Conservation (phyloP, 2,888 invertebrate genomes). For the Machimus rusticus region DNA sequence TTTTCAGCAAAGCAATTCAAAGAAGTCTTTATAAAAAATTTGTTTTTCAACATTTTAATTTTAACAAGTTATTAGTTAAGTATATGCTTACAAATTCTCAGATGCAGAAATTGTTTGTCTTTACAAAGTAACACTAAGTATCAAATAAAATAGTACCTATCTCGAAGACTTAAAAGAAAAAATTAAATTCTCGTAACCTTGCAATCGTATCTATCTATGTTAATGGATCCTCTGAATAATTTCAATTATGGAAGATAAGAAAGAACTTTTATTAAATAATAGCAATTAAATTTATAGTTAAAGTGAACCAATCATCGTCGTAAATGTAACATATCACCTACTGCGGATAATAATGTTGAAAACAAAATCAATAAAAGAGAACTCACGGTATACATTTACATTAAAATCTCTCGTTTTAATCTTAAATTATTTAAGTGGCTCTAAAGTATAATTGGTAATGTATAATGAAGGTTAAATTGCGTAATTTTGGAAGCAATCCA, state of each 20-base stretch:
- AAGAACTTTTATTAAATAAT: neutral
- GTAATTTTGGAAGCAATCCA: neutral
- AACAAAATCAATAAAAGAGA: neutral
- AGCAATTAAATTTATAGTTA: neutral
- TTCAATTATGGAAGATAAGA: neutral
- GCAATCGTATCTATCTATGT: neutral
- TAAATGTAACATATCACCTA: neutral
- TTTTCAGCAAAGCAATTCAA: no score
- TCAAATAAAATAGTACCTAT: no score
- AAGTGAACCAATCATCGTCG: neutral
- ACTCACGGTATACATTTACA: neutral
- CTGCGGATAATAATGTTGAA: neutral
- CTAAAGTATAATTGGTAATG: neutral
- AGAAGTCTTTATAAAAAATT: no score
- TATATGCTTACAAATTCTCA: no score
- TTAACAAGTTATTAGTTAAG: no score
- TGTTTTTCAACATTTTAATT: no score
- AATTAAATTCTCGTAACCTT: neutral
- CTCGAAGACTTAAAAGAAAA: no score
- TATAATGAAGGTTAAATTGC: neutral
- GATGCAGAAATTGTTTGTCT: no score
- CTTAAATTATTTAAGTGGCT: neutral
- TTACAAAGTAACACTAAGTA: no score
- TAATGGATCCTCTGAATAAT: neutral
- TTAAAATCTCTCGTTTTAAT: neutral